Conservation (phyloP, 2,113 vertebrate genomes). For the Calypte anna region DNA sequence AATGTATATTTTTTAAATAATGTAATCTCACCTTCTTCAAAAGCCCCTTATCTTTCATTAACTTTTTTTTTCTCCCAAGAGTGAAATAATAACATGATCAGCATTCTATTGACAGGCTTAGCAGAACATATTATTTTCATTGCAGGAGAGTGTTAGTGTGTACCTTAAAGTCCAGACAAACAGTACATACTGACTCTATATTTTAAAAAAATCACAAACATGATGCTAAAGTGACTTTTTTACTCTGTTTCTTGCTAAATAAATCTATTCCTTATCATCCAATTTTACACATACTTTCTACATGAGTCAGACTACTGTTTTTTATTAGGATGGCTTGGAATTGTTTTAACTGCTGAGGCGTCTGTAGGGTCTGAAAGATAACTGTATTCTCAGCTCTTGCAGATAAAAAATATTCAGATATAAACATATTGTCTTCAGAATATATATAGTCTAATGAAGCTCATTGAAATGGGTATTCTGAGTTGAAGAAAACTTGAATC, state of each 20-base stretch:
- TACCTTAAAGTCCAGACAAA: slow-evolving; percentile 62
- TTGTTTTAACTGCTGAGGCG: background rate
- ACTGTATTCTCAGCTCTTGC: background rate
- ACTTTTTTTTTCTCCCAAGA: slow-evolving; percentile 66
- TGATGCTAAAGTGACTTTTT: slow-evolving; percentile 59
- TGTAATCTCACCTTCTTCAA: slow-evolving; percentile 81
- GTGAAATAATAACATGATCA: slow-evolving; percentile 69
- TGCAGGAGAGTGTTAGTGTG: slow-evolving; percentile 60
- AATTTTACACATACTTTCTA: background rate
- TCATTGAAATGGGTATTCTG: background rate
- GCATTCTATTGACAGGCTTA: slow-evolving; percentile 72
- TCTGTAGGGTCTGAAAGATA: background rate
- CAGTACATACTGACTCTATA: slow-evolving; percentile 12
- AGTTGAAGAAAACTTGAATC: background rate
- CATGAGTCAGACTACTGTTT: background rate
- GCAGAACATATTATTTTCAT: slow-evolving; percentile 57
- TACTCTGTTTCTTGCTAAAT: background rate
- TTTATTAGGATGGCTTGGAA: background rate
- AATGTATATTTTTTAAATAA: slow-evolving; percentile 83
- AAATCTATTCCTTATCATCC: slow-evolving; percentile 26
- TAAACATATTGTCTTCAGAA: background rate
- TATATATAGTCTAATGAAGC: too few species aligned
- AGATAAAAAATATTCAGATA: background rate
- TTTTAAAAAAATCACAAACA: slow-evolving; percentile 59
- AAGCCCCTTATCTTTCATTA: slow-evolving; percentile 74